These are phyloP conservation scores for Molossus alvarezi DNA, from an alignment of 2,797 vertebrate species.

Conservation along the genomic window DNA sequence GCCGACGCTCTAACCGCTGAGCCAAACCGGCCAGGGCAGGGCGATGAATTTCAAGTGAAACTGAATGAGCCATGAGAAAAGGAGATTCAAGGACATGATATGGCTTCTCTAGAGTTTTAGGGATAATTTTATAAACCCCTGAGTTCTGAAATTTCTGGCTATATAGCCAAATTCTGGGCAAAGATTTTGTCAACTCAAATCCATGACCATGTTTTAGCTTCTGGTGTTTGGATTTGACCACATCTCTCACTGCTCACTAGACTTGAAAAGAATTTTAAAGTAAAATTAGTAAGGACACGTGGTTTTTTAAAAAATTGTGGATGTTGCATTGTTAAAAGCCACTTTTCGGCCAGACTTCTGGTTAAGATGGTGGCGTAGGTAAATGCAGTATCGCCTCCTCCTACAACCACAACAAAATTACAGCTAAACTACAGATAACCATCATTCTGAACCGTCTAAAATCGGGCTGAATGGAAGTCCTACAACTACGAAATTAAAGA, in stretches of 20 bases:
- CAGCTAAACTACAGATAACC: too few species aligned
- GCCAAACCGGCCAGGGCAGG: neutral
- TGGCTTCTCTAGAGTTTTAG: neutral
- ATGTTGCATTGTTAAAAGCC: neutral
- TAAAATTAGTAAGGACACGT: neutral
- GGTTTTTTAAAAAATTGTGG: slow-evolving; percentile 39
- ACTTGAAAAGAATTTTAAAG: neutral
- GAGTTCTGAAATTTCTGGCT: neutral
- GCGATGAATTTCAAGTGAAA: neutral
- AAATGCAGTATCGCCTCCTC: too few species aligned
- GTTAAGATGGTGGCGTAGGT: too few species aligned
- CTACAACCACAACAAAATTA: too few species aligned
- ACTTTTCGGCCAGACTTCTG: neutral
- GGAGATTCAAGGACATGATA: neutral
- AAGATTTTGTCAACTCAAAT: neutral
- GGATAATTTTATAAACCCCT: neutral
- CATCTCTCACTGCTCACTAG: neutral
- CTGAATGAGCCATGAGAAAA: neutral
- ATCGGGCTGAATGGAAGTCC: too few species aligned
- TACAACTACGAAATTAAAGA: too few species aligned
- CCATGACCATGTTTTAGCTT: neutral
- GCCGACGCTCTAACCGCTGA: too few species aligned
- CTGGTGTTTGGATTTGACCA: neutral
- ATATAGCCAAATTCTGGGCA: neutral
- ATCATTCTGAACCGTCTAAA: too few species aligned